phyloP scores from a whole-genome alignment of 2,113 vertebrate species.

The Platycercus adscitus region DNA sequence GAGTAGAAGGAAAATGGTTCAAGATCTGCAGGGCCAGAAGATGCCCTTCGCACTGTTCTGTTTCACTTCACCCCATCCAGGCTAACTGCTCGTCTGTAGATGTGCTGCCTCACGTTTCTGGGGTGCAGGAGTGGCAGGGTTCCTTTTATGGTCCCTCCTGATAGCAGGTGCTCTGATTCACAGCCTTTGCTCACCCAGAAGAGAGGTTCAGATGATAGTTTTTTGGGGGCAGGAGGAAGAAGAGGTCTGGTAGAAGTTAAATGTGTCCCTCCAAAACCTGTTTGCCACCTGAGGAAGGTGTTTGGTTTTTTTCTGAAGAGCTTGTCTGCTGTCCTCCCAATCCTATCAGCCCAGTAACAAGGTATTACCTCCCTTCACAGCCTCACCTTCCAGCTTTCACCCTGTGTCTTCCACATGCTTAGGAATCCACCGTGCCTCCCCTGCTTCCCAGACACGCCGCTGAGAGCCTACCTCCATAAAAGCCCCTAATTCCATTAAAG shows the following conservation, averaged over 20 bases:
- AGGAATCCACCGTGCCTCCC: background rate
- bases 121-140: rapidly evolving
- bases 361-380: background rate
- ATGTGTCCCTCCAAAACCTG: background rate
- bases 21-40: background rate
- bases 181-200: background rate
- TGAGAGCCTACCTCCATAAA: background rate
- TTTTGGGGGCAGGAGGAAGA: rapidly evolving
- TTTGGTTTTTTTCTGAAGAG: background rate
- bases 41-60: background rate
- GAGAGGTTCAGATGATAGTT: background rate
- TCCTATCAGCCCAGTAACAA: background rate
- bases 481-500: background rate
- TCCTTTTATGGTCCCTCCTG: background rate
- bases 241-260: background rate
- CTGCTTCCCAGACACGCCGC: background rate
- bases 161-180: background rate
- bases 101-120: rapidly evolving
- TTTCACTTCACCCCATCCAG: rapidly evolving
- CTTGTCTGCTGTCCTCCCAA: background rate
- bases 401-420: background rate
- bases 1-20: background rate
- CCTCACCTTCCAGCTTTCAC: background rate
- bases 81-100: background rate
- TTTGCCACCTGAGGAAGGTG: background rate